Percentiles rank a stretch among this genome's conserved stretches.
These are phyloP conservation scores for Gopherus evgoodei DNA, from an alignment of 2,113 vertebrate species.

Conservation along the genomic window DNA sequence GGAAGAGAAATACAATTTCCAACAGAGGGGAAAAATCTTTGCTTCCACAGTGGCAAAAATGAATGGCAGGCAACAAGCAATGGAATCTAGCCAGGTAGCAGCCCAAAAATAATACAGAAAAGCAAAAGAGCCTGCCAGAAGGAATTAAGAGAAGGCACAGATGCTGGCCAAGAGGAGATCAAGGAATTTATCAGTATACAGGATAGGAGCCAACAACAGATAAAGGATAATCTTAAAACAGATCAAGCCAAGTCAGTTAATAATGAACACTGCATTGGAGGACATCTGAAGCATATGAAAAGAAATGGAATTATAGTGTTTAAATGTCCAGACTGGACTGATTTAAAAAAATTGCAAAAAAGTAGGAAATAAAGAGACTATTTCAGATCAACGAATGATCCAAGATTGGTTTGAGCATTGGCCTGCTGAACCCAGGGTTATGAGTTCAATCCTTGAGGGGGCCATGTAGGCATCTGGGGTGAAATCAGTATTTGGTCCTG, in stretches of 20 bases:
- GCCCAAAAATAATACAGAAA: slow-evolving; percentile 70
- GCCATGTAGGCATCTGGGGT: too few relatives aligned
- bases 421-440: too few relatives aligned
- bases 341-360: neutral
- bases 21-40: slow-evolving; percentile 15
- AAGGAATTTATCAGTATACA: slow-evolving; percentile 33
- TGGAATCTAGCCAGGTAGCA: slow-evolving; percentile 51
- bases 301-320: slow-evolving; percentile 56
- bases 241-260: slow-evolving; percentile 57
- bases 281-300: slow-evolving; percentile 16
- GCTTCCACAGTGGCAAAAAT: slow-evolving; percentile 56
- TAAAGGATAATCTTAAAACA: slow-evolving; percentile 62
- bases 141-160: slow-evolving; percentile 56
- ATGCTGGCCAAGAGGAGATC: slow-evolving; percentile 58
- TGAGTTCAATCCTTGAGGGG: too few relatives aligned
- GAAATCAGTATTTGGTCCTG: too few relatives aligned
- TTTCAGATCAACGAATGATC: neutral
- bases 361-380: neutral
- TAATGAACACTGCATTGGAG: slow-evolving; percentile 26
- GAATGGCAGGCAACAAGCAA: slow-evolving; percentile 52
- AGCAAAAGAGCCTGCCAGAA: slow-evolving; percentile 65
- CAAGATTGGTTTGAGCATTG: neutral
- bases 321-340: slow-evolving; percentile 50
- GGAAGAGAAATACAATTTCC: neutral
- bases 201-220: slow-evolving; percentile 59